Percentiles rank a stretch among this genome's conserved stretches.
phyloP scores from a whole-genome alignment of 2,797 vertebrate species.

The Ceryle rudis region DNA sequence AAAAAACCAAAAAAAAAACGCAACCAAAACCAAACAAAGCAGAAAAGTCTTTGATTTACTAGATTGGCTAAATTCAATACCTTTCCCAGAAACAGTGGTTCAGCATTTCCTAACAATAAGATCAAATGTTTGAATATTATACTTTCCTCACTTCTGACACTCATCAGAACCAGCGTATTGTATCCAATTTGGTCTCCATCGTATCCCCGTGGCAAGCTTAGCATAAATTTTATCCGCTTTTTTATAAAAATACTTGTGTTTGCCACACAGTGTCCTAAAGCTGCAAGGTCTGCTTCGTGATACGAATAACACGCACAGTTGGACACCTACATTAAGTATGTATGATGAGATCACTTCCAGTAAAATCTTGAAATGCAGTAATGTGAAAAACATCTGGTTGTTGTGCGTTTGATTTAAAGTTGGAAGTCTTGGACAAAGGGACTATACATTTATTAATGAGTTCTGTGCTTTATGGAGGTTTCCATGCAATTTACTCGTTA shows the following conservation, averaged over 20 bases:
- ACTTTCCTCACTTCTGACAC: constrained; percentile 61
- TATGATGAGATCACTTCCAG: constrained; percentile 85
- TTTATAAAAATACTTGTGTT: constrained; percentile 40
- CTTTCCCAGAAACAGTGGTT: constrained; percentile 53
- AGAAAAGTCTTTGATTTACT: constrained; percentile 42
- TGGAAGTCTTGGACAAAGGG: constrained; percentile 71
- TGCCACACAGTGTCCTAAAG: constrained; percentile 53
- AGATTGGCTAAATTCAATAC: constrained; percentile 5
- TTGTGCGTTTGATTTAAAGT: constrained; percentile 76
- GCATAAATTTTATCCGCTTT: constrained; percentile 38
- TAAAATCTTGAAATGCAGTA: constrained; percentile 76
- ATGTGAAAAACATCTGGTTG: constrained; percentile 83
- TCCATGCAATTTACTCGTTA: constrained; percentile 58
- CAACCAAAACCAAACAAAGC: not conserved
- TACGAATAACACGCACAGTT: constrained; percentile 75
- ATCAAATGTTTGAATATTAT: constrained; percentile 17
- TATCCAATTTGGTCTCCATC: constrained; percentile 10
- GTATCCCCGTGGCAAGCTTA: constrained; percentile 9
- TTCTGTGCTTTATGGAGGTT: constrained; percentile 62
- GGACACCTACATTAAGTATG: constrained; percentile 75
- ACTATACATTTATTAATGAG: constrained; percentile 71
- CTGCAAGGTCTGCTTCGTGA: constrained; percentile 50
- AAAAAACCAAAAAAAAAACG: too few relatives aligned
- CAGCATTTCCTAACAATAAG: constrained; percentile 24
- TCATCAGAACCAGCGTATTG: constrained; percentile 32